Conservation (phyloP, 1,140 invertebrate genomes). For the Pentalonia nigronervosa region DNA sequence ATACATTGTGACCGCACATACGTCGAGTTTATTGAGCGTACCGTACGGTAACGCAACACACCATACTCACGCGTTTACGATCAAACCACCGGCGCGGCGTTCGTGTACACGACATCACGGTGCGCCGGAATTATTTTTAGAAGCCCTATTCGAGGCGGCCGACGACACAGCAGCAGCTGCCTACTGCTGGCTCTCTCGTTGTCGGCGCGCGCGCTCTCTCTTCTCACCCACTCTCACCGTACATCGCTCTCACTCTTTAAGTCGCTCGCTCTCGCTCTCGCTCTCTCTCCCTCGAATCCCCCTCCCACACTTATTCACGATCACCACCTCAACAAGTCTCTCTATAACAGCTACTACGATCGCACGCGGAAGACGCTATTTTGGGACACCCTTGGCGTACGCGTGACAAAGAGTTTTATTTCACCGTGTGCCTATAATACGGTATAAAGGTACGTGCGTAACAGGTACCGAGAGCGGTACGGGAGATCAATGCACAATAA, state of each 20-base stretch:
- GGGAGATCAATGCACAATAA: neutral
- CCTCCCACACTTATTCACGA: neutral
- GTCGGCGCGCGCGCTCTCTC: neutral
- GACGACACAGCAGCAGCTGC: neutral
- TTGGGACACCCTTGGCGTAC: conserved; percentile 19
- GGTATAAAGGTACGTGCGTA: neutral
- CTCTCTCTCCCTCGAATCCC: neutral
- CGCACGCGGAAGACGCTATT: neutral
- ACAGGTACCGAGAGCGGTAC: neutral
- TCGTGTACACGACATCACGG: neutral
- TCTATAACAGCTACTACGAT: neutral
- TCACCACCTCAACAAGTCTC: neutral
- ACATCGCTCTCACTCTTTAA: neutral
- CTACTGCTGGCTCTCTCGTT: neutral
- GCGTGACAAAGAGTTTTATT: neutral
- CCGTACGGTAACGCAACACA: neutral
- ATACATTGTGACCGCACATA: too few species aligned
- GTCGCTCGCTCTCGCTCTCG: neutral
- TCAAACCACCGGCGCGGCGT: neutral
- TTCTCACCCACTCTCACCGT: neutral
- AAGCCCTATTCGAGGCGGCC: conserved; percentile 3
- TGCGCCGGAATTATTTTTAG: neutral
- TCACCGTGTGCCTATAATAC: neutral
- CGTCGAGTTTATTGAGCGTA: neutral
- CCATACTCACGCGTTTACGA: neutral